Evolutionary conservation across 2,113 vertebrate genomes (phyloP).

Genomic region (Rynchops niger): DNA sequence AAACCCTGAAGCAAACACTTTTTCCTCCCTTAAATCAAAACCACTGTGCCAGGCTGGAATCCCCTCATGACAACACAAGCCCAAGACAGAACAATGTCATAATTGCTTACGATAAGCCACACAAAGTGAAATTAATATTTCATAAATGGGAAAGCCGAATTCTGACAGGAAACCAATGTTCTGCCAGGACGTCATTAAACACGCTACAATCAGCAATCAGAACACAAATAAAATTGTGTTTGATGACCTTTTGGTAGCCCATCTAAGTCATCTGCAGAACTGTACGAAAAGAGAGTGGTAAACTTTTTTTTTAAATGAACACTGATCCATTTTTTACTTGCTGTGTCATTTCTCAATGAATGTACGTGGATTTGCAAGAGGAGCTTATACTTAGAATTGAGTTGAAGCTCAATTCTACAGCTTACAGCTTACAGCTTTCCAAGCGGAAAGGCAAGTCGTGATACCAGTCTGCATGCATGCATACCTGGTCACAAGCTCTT

Average conservation of each 20-base stretch:
- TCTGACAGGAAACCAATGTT: not conserved
- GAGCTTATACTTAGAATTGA: not conserved
- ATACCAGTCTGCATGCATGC: not conserved
- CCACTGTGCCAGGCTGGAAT: not conserved
- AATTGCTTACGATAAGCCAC: not conserved
- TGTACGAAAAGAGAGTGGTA: not conserved
- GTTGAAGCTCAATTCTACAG: not conserved
- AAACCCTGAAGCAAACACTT: not conserved
- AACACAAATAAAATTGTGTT: not conserved
- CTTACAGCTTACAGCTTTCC: not conserved
- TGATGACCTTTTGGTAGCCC: not conserved
- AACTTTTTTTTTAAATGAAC: not conserved
- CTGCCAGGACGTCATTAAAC: not conserved
- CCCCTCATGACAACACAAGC: not conserved
- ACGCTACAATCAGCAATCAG: not conserved
- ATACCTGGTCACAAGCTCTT: not conserved
- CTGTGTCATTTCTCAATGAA: not conserved
- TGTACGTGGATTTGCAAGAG: not conserved
- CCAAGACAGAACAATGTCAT: not conserved
- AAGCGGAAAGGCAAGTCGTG: not conserved
- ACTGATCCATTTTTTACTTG: not conserved
- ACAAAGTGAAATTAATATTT: constrained; percentile 1
- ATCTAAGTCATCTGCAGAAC: not conserved
- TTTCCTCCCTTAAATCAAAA: constrained; percentile 4
- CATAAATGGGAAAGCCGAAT: not conserved